Evolutionary conservation across 1,140 invertebrate genomes (phyloP).

Genomic region (Orchesella cincta): DNA sequence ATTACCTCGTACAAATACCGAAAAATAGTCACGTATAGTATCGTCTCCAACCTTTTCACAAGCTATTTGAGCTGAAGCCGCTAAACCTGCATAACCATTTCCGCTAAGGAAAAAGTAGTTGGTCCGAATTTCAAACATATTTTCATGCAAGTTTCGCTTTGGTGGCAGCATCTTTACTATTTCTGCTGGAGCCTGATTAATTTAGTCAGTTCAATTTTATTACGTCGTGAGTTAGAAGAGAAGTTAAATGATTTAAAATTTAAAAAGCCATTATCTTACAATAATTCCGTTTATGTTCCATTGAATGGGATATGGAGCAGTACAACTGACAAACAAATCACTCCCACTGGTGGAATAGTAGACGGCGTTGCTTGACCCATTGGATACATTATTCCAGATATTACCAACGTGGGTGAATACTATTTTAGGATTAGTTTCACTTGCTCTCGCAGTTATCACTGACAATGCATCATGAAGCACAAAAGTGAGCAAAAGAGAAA

Average conservation of each 20-base stretch:
- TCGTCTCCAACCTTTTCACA: background rate
- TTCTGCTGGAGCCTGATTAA: background rate
- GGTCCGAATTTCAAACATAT: background rate
- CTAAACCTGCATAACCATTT: background rate
- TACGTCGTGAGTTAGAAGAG: background rate
- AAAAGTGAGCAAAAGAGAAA: too few species aligned
- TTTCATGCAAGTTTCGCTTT: background rate
- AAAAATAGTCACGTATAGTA: background rate
- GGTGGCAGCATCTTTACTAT: conserved; percentile 1
- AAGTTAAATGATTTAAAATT: background rate
- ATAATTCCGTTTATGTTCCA: conserved; percentile 23
- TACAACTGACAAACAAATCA: background rate
- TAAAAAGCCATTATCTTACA: conserved; percentile 9
- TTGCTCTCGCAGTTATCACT: too few species aligned
- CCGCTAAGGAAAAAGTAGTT: background rate
- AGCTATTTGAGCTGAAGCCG: background rate
- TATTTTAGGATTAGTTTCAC: too few species aligned
- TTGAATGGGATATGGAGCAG: conserved; percentile 6
- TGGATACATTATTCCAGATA: background rate
- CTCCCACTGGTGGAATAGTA: too few species aligned
- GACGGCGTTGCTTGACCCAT: too few species aligned
- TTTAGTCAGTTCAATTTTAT: background rate
- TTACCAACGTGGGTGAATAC: background rate
- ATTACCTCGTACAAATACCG: conserved; percentile 8
- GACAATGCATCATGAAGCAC: too few species aligned